These are phyloP conservation scores for Scaptodrosophila lebanonensis DNA, from an alignment of 1,140 invertebrate genomes.

Conservation along the genomic window DNA sequence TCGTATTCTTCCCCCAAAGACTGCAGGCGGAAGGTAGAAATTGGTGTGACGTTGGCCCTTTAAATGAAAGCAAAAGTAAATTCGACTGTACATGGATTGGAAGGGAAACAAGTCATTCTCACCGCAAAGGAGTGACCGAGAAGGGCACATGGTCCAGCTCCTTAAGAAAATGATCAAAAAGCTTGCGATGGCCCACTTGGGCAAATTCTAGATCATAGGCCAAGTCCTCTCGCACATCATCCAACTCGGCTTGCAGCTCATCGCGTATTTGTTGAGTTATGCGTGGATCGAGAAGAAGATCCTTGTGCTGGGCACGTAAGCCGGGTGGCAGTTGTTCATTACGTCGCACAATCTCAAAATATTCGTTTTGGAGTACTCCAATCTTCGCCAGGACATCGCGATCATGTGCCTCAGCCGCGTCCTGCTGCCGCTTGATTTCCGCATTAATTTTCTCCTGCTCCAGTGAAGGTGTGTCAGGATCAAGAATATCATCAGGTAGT, in stretches of 20 bases:
- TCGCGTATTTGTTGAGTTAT: slow-evolving; percentile 81
- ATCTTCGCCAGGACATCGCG: slow-evolving; percentile 78
- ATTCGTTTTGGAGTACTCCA: slow-evolving; percentile 45
- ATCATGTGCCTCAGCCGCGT: slow-evolving; percentile 77
- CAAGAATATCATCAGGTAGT: slow-evolving; percentile 79
- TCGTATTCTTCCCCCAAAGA: slow-evolving; percentile 80
- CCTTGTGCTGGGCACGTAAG: slow-evolving; percentile 79
- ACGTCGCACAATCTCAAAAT: slow-evolving; percentile 65
- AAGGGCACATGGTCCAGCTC: slow-evolving; percentile 83
- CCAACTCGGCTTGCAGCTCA: slow-evolving; percentile 80
- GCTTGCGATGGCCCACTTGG: slow-evolving; percentile 83
- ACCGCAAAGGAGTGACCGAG: slow-evolving; percentile 79
- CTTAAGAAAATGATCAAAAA: slow-evolving; percentile 84
- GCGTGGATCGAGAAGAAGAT: slow-evolving; percentile 82
- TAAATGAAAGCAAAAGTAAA: neutral
- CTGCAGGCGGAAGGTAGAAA: slow-evolving; percentile 80
- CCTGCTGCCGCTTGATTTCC: slow-evolving; percentile 57
- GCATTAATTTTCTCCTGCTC: slow-evolving; percentile 82
- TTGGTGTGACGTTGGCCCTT: slow-evolving; percentile 16
- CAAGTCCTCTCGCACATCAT: slow-evolving; percentile 79
- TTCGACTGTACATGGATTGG: neutral
- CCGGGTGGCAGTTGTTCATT: slow-evolving; percentile 81
- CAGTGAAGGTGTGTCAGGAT: slow-evolving; percentile 80
- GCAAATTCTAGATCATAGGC: slow-evolving; percentile 84
- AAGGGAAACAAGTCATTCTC: too few relatives aligned